These are phyloP conservation scores for Yponomeuta evonymella DNA, from an alignment of 2,888 invertebrate genomes.

Conservation along the genomic window DNA sequence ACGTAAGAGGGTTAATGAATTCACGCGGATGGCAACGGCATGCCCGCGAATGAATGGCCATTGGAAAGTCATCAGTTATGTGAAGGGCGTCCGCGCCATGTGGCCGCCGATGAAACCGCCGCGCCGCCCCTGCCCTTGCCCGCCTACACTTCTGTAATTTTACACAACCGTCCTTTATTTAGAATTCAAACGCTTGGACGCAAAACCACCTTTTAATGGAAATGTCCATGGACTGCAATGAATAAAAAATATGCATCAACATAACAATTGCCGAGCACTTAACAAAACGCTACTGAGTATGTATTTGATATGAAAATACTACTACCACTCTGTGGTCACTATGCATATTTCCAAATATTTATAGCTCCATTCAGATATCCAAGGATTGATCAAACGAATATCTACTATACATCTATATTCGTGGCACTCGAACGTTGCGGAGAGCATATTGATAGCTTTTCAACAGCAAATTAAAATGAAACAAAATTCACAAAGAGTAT, in stretches of 20 bases:
- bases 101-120: constrained; percentile 38
- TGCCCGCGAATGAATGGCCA: constrained; percentile 66
- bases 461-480: constrained; percentile 9
- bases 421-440: background rate
- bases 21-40: constrained; percentile 34
- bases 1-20: constrained; percentile 43
- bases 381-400: background rate
- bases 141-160: constrained; percentile 48
- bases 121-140: constrained; percentile 26
- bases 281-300: background rate
- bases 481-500: constrained; percentile 13
- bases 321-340: background rate
- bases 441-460: constrained; percentile 10
- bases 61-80: constrained; percentile 75
- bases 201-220: background rate
- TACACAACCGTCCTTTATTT: constrained; percentile 55
- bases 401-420: background rate
- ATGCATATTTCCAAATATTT: background rate
- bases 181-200: constrained; percentile 26
- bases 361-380: background rate
- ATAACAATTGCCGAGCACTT: background rate
- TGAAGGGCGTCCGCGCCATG: constrained; percentile 69
- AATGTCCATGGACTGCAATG: background rate
- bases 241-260: background rate
- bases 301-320: background rate